Percentiles rank a stretch among this genome's conserved stretches.
Conservation (phyloP, 2,113 vertebrate genomes). For the Rhinopomastus cyanomelas region DNA sequence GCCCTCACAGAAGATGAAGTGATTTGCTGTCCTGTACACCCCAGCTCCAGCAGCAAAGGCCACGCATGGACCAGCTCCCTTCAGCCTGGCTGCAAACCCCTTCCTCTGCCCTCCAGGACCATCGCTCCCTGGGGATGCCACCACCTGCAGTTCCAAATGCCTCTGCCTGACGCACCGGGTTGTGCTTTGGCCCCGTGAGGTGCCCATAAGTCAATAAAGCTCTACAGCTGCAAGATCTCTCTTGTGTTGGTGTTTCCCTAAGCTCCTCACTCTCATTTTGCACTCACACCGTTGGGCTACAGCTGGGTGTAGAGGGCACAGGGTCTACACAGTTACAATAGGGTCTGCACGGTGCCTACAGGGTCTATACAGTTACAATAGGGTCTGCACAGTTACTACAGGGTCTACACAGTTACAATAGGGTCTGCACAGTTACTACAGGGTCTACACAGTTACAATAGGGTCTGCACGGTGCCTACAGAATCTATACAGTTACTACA, state of each 20-base stretch:
- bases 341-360: no score
- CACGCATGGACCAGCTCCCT: rapidly evolving
- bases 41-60: neutral
- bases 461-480: no score
- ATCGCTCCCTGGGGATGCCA: neutral
- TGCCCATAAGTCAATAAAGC: neutral
- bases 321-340: no score
- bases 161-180: neutral
- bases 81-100: neutral
- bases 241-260: neutral
- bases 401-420: no score
- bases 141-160: neutral
- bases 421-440: no score
- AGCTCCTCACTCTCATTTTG: neutral
- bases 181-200: neutral
- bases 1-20: conserved; percentile 20
- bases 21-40: neutral
- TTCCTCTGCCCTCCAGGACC: neutral
- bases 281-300: rapidly evolving
- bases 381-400: no score
- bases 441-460: no score
- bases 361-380: no score
- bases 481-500: no score
- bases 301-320: neutral
- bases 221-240: neutral